Conservation (phyloP, 1,140 invertebrate genomes). For the Lordiphosa clarofinis region DNA sequence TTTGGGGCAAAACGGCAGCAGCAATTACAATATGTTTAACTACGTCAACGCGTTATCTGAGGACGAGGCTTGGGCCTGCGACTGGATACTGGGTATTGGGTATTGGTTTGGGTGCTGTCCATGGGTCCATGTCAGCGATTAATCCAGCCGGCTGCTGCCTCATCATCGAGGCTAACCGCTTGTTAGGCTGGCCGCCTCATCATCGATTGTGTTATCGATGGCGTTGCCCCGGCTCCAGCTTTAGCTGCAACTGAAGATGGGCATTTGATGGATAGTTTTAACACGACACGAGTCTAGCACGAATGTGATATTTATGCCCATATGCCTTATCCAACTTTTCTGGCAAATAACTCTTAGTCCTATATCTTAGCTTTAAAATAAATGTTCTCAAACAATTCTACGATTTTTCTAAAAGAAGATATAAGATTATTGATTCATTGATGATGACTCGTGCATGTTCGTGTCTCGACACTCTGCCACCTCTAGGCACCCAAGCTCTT, state of each 20-base stretch:
- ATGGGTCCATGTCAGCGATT: slow-evolving; percentile 64
- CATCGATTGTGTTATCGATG: slow-evolving; percentile 79
- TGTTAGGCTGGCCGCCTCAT: slow-evolving; percentile 37
- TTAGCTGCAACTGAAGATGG: slow-evolving; percentile 1
- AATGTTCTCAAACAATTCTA: too few species aligned
- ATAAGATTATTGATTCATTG: too few species aligned
- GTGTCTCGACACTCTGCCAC: too few species aligned
- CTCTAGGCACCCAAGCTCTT: neutral
- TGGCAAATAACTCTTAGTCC: too few species aligned
- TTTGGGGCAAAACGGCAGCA: slow-evolving; percentile 39
- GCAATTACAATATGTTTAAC: slow-evolving; percentile 79
- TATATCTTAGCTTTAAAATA: too few species aligned
- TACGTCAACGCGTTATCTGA: slow-evolving; percentile 72
- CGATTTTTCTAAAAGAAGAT: too few species aligned
- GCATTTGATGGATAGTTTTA: too few species aligned
- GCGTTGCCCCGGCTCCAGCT: slow-evolving; percentile 52
- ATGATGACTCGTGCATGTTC: too few species aligned
- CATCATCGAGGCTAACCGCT: slow-evolving; percentile 47
- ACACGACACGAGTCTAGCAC: too few species aligned
- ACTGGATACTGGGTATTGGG: slow-evolving; percentile 22
- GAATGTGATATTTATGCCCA: too few species aligned
- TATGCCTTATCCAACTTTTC: too few species aligned
- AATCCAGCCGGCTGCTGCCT: slow-evolving; percentile 61
- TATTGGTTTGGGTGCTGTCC: slow-evolving; percentile 22
- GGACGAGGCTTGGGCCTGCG: slow-evolving; percentile 13